These are phyloP conservation scores for Propithecus perrieri DNA, from an alignment of 2,797 vertebrate species.

Conservation along the genomic window DNA sequence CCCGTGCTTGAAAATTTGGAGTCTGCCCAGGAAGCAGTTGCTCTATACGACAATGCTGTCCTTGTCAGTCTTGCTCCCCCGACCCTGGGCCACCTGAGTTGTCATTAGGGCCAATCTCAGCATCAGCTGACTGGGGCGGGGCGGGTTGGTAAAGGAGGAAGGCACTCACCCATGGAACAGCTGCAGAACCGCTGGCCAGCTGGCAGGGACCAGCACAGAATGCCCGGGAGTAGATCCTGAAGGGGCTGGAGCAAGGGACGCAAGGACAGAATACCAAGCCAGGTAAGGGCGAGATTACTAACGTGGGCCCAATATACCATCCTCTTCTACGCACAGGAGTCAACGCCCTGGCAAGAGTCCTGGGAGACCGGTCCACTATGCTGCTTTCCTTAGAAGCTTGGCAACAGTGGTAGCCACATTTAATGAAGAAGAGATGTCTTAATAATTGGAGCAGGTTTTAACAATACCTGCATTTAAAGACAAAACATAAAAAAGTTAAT, in stretches of 20 bases:
- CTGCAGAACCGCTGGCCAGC: background rate
- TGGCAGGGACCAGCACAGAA: background rate
- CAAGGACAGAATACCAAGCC: background rate
- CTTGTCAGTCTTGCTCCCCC: background rate
- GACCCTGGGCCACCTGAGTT: too few species aligned
- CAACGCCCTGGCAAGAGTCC: background rate
- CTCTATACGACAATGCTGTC: background rate
- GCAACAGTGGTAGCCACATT: background rate
- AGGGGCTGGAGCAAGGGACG: background rate
- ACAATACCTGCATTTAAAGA: too few species aligned
- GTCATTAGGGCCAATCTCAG: background rate
- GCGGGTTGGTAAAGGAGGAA: background rate
- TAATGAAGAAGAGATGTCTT: too few species aligned
- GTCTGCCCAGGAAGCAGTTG: background rate
- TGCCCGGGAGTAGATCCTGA: background rate
- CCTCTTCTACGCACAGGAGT: too few species aligned
- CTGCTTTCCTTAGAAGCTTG: background rate
- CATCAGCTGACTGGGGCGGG: background rate
- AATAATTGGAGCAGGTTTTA: too few species aligned
- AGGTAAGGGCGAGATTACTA: background rate
- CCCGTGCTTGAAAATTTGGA: too few species aligned
- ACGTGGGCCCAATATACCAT: background rate
- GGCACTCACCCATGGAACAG: too few species aligned
- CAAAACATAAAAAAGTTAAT: background rate
- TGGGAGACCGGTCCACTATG: background rate